Evolutionary conservation across 2,888 invertebrate genomes (phyloP).

Genomic region (Geophilus truncorum): DNA sequence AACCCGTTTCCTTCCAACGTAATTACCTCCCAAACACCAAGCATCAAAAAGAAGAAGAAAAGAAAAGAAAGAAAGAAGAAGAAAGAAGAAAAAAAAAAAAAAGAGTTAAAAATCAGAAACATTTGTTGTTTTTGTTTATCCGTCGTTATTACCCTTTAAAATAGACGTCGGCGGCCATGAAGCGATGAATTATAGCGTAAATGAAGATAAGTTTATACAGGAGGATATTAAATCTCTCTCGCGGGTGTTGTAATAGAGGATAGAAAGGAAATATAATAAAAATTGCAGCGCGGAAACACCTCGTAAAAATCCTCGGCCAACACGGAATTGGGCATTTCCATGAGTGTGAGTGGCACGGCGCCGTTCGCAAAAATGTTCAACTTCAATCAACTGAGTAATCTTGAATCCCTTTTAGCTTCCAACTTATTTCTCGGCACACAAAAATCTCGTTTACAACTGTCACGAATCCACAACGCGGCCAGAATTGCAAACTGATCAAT

Average conservation of each 20-base stretch:
- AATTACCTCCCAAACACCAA: neutral
- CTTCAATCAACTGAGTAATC: slow-evolving; percentile 33
- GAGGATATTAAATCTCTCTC: neutral
- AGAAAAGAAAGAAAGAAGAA: neutral
- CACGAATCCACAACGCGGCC: slow-evolving; percentile 29
- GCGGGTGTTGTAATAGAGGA: slow-evolving; percentile 2
- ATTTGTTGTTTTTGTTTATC: neutral
- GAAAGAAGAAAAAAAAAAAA: neutral
- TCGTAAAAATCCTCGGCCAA: slow-evolving; percentile 18
- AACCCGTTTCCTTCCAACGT: neutral
- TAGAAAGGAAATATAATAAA: slow-evolving; percentile 2
- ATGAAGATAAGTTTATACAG: neutral
- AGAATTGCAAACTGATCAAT: slow-evolving; percentile 22
- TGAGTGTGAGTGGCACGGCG: neutral
- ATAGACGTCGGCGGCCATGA: neutral
- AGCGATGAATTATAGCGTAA: neutral
- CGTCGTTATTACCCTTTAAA: neutral
- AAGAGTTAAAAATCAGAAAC: no score
- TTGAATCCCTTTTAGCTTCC: slow-evolving; percentile 15
- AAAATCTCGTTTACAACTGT: slow-evolving; percentile 33
- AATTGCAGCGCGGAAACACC: slow-evolving; percentile 12
- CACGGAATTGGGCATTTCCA: slow-evolving; percentile 3
- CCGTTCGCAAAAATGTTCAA: slow-evolving; percentile 25
- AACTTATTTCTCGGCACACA: slow-evolving; percentile 25
- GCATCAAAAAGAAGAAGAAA: neutral